Base-by-base conservation (phyloP, 2,113 vertebrate genomes). In the Podiceps cristatus region DNA sequence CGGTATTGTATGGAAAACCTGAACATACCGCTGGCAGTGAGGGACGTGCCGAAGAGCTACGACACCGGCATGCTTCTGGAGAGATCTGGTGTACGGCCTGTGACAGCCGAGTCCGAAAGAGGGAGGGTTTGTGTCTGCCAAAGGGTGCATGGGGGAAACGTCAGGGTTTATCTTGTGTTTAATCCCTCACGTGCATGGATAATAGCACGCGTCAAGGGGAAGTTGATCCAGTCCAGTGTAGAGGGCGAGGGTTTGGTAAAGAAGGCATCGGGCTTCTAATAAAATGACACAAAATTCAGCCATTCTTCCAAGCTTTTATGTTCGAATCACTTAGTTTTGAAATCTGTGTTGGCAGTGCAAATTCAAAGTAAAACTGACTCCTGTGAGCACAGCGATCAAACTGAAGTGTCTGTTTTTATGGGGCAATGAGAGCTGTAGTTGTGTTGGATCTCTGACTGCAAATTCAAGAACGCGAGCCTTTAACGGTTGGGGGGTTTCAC, bases 381-480 rank as follows among this genome's bases (percentile, higher is more conserved):
- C 4, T 0, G 10, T 29, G 12, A 31, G 58, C 33, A 2, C 6
- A 37, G 47, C 5, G 3, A 29, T 53, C 37, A 12, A 24, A 45
- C 24, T 11, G 7, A n/a, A 42, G 6, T 3, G 55, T 11, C 0
- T 5, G 1, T 22, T 47, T 40, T 11, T 27, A 22, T 11, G 5
- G 28, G 42, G 52, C 50, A 15, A 3, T 2, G 40, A 7, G 3
- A 27, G 50, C 33, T 33, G 13, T 17, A 13, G 13, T 37, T 3
- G 1, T 2, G 18, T 7, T 56, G 83, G 23, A 7, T 66, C 56
- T 40, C n/a, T 22, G 50, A 18, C 14, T 18, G 18, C 15, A 17
- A 40, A 27, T 27, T 47, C n/a, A 37, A 6, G 37, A 29, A 17
- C 6, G 8, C 1, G 49, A 20, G 68, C 33, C 40, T 47, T 27